A percentile compares a stretch with the other conserved stretches of the same genome.
These are phyloP conservation scores for Ormyrus nitidulus DNA, from an alignment of 2,888 invertebrate species.

Conservation along the genomic window DNA sequence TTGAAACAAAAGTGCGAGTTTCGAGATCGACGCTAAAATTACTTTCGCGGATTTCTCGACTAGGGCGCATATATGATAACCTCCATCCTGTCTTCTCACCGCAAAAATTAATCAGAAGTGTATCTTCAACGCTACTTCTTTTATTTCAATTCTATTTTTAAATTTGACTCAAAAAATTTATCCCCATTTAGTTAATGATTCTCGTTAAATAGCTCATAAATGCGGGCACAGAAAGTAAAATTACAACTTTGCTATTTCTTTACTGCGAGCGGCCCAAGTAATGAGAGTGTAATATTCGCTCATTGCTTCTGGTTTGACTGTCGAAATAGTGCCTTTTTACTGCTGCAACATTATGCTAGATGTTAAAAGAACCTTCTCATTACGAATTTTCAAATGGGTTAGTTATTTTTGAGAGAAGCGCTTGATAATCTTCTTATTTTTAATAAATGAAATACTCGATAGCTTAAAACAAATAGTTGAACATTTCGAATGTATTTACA, in stretches of 20 bases:
- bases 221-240: not conserved
- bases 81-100: not conserved
- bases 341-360: no score
- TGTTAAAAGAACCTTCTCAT: no score
- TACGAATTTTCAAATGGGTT: no score
- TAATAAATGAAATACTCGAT: no score
- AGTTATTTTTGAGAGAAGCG: no score
- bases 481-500: no score
- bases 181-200: slow-evolving; percentile 14
- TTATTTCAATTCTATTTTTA: not conserved
- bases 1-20: slow-evolving; percentile 1
- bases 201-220: not conserved
- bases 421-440: no score
- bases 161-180: not conserved
- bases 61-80: not conserved
- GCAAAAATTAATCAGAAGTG: not conserved
- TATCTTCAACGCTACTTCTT: not conserved
- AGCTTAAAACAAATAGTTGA: no score
- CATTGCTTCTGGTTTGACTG: no score
- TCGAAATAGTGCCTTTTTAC: no score
- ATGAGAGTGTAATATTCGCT: no score
- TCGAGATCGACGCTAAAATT: not conserved
- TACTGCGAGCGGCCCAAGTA: no score
- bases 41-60: not conserved
- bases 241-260: not conserved